Evolutionary conservation across 2,113 vertebrate species (phyloP), one percentile per base, ranked within the genome.

Genomic region (Gulo gulo): DNA sequence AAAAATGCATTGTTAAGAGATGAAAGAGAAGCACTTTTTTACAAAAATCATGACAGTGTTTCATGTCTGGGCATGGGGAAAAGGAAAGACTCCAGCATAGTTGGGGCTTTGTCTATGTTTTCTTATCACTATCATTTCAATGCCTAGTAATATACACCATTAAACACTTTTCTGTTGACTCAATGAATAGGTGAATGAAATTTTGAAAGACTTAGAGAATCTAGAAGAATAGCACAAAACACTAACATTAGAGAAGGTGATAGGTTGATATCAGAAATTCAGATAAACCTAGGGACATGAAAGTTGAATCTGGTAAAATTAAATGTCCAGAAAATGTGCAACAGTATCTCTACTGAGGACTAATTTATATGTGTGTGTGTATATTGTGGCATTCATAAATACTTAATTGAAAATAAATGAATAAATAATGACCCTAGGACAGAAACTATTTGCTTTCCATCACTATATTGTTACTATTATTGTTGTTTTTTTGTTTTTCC

Each of bases 381-480:
- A 61, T 76, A 88, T 0, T 93, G 16, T 67, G 86, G 10, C 23
- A 74, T 4, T 83, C 59, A 90, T 52, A 92, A 57, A 34, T 16
- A 34, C 2, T 73, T 90, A 67, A 74, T 29, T 57, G 29, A 92
- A 97, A 96, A 36, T 94, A 83, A 97, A 57, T 94, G 4, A 80
- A 42, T 23, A 63, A 42, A n/a, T 80, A 86, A 91, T 52, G 13
- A 89, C 21, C 29, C 7, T 71, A 76, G 39, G 21, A 71, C 11
- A 81, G 34, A 94, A 73, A 39, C 1, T 50, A 81, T 39, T 34
- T 65, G 3, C 13, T 78, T 26, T 95, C 7, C 5, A 55, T 84
- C 36, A 52, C 15, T 86, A 31, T 76, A 1, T 87, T 67, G 1
- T 24, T 96, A 6, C 9, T 91, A 1, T 10, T 69, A 61, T 59